phyloP scores from a whole-genome alignment of 1,140 invertebrate species.

The Nixonia krombeini region DNA sequence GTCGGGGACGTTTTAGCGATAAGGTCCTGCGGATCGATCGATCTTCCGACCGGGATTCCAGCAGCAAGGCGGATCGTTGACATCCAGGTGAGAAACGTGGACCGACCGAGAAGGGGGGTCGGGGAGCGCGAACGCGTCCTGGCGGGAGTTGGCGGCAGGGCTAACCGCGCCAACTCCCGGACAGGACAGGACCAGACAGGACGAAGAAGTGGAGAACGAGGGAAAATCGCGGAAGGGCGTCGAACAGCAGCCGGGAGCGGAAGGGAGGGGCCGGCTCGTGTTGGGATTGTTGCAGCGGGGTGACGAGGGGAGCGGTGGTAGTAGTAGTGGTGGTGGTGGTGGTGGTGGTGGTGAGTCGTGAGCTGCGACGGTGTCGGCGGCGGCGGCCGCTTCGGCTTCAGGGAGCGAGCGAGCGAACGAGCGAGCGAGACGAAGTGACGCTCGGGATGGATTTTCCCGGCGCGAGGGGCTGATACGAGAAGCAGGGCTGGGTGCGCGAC shows the following conservation, averaged over 20 bases:
- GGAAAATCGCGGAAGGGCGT: background rate
- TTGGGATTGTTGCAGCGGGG: too few species aligned
- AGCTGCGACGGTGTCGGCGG: too few species aligned
- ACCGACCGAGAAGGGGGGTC: too few species aligned
- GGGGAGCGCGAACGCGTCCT: background rate
- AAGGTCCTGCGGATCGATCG: too few species aligned
- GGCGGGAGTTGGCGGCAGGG: background rate
- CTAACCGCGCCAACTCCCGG: too few species aligned
- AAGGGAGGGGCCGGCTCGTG: background rate
- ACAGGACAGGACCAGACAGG: conserved; percentile 2
- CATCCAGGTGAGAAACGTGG: too few species aligned
- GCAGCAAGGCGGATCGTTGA: background rate
- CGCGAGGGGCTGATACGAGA: conserved; percentile 59
- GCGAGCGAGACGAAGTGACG: conserved; percentile 34
- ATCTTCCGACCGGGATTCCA: too few species aligned
- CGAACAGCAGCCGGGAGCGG: background rate
- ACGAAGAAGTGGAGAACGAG: conserved; percentile 25
- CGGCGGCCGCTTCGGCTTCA: too few species aligned
- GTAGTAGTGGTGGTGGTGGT: conserved; percentile 21
- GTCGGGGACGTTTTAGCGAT: too few species aligned
- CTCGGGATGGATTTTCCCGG: conserved; percentile 48
- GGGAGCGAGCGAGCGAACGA: conserved; percentile 24
- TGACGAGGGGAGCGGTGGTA: conserved; percentile 8
- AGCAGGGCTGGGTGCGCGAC: conserved; percentile 63
- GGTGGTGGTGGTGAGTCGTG: too few species aligned